phyloP scores from a whole-genome alignment of 2,113 vertebrate genomes.

The Hippocampus abdominalis region DNA sequence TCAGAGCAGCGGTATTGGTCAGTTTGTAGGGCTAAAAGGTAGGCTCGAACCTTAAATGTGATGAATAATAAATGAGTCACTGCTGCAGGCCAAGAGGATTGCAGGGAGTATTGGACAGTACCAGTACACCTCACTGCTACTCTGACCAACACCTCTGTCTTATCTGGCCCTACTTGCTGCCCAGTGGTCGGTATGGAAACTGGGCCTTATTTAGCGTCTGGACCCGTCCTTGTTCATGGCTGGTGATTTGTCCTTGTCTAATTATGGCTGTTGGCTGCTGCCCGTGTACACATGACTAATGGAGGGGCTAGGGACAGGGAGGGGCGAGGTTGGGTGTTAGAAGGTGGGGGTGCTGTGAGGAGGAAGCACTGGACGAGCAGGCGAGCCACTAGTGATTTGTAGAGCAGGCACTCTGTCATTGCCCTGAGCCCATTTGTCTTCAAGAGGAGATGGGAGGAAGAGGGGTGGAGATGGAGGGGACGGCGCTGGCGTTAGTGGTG shows the following conservation, averaged over 20 bases:
- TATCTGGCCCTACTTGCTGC: slow-evolving; percentile 57
- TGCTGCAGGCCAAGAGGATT: slow-evolving; percentile 37
- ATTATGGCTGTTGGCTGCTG: slow-evolving; percentile 88
- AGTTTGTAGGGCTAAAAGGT: slow-evolving; percentile 11
- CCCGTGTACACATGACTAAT: slow-evolving; percentile 87
- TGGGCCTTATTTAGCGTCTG: slow-evolving; percentile 77
- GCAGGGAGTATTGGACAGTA: slow-evolving; percentile 45
- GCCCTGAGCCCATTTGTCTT: slow-evolving; percentile 84
- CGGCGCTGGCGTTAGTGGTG: slow-evolving; percentile 34
- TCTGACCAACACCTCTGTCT: slow-evolving; percentile 43
- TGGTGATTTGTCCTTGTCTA: slow-evolving; percentile 92
- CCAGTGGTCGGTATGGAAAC: slow-evolving; percentile 77
- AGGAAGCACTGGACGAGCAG: slow-evolving; percentile 73
- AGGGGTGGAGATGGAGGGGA: slow-evolving; percentile 64
- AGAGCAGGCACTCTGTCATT: slow-evolving; percentile 81
- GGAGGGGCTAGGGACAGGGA: slow-evolving; percentile 74
- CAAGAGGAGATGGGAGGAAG: slow-evolving; percentile 71
- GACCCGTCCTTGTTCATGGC: slow-evolving; percentile 69
- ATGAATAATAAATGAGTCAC: slow-evolving; percentile 63
- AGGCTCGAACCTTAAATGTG: slow-evolving; percentile 18
- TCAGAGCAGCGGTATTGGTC: slow-evolving; percentile 23
- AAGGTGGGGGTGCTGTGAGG: slow-evolving; percentile 65
- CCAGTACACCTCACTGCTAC: slow-evolving; percentile 22
- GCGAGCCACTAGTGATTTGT: slow-evolving; percentile 82
- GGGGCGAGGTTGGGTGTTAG: slow-evolving; percentile 71